phyloP scores from a whole-genome alignment of 2,797 vertebrate species.

The Paramormyrops hopkinsi region DNA sequence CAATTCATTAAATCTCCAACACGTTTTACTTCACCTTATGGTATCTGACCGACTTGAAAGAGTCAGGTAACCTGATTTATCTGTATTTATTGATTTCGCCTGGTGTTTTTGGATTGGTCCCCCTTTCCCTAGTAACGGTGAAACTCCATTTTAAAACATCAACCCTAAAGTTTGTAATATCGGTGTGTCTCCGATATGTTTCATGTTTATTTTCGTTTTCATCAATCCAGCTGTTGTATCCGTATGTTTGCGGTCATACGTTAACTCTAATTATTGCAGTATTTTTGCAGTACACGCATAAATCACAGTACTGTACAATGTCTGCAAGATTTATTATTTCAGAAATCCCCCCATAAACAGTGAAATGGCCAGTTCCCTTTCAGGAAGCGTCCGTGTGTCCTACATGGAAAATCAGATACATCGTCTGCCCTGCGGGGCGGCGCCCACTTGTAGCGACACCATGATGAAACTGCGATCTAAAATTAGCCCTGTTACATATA shows the following conservation, averaged over 20 bases:
- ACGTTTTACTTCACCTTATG: neutral
- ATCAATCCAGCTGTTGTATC: neutral
- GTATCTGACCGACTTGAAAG: neutral
- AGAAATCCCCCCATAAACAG: neutral
- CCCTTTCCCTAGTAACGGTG: neutral
- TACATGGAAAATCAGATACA: neutral
- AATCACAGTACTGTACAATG: neutral
- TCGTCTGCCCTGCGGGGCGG: neutral
- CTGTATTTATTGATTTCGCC: neutral
- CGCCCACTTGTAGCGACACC: neutral
- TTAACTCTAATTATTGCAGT: neutral
- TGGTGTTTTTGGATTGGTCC: neutral
- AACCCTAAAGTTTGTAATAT: neutral
- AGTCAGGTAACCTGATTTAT: neutral
- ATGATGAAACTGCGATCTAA: neutral
- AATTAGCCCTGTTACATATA: neutral
- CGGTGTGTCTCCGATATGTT: neutral
- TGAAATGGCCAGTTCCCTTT: neutral
- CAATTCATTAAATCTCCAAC: neutral
- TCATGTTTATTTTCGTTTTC: neutral
- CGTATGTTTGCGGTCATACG: neutral
- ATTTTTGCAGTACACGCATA: neutral
- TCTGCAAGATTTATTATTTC: neutral
- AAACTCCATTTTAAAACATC: neutral
- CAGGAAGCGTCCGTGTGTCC: neutral